Evolutionary conservation across 2,888 invertebrate genomes (phyloP).

Genomic region (Selenia dentaria): DNA sequence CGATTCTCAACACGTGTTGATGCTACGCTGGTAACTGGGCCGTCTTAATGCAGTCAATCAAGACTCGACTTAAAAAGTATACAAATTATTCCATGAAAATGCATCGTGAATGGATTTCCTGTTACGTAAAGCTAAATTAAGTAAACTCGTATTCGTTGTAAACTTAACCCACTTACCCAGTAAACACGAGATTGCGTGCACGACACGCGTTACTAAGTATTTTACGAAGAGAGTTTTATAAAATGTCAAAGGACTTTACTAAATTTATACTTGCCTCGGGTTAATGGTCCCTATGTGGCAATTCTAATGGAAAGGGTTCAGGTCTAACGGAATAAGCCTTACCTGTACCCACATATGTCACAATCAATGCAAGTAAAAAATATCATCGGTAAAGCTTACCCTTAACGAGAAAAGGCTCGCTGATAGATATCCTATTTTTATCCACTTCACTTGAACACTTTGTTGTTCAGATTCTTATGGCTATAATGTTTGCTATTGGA

Average conservation of each 20-base stretch:
- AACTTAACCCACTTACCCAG: constrained; percentile 26
- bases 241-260: constrained; percentile 45
- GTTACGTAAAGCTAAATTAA: constrained; percentile 27
- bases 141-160: constrained; percentile 19
- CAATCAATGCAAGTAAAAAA: constrained; percentile 52
- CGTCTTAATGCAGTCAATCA: constrained; percentile 65
- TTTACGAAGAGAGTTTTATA: constrained; percentile 35
- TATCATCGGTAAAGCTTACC: constrained; percentile 43
- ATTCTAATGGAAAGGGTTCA: constrained; percentile 57
- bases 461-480: neutral
- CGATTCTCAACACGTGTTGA: constrained; percentile 60
- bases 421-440: constrained; percentile 10
- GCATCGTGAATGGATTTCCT: constrained; percentile 25
- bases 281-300: constrained; percentile 59
- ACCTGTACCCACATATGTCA: constrained; percentile 54
- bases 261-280: constrained; percentile 51
- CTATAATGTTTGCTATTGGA: no score
- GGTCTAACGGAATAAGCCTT: constrained; percentile 46
- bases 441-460: constrained; percentile 10
- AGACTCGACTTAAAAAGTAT: constrained; percentile 60
- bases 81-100: constrained; percentile 44
- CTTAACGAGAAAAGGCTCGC: constrained; percentile 18
- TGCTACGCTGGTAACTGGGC: constrained; percentile 54
- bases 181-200: constrained; percentile 28
- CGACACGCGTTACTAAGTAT: constrained; percentile 23